Evolutionary conservation across 1,140 invertebrate species (phyloP).

Genomic region (Pemphigus obesinymphae): DNA sequence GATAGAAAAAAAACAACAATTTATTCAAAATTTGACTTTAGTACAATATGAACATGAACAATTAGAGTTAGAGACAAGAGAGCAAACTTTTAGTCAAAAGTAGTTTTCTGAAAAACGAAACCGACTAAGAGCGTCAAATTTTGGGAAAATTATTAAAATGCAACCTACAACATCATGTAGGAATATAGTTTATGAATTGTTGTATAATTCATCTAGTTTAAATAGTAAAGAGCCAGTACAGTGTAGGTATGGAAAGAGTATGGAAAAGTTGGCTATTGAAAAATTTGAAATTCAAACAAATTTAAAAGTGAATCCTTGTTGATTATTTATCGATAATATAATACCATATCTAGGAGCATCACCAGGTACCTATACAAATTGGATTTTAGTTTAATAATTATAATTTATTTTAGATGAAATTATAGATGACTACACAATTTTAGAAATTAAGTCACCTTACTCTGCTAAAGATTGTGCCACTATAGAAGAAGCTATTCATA

Average conservation of each 20-base stretch:
- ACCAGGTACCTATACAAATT: background rate
- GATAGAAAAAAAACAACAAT: background rate
- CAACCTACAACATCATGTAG: background rate
- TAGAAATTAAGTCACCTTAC: background rate
- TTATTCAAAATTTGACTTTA: background rate
- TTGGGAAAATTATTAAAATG: background rate
- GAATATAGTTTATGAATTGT: background rate
- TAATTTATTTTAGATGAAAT: slow-evolving; percentile 2
- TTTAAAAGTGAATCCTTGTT: background rate
- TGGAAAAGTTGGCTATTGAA: background rate
- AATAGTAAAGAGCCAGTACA: background rate
- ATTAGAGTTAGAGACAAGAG: background rate
- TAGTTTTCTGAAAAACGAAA: slow-evolving; percentile 4
- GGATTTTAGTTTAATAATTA: background rate
- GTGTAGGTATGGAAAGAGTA: background rate
- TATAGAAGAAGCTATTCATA: background rate
- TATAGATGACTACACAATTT: background rate
- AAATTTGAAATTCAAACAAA: background rate
- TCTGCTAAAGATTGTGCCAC: background rate
- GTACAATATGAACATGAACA: background rate
- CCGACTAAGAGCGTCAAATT: background rate
- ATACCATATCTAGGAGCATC: background rate
- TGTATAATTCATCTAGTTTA: background rate
- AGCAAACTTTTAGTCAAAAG: background rate
- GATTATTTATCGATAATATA: background rate